Conservation (phyloP, 2,797 vertebrate species). For the Neostethus bicornis region DNA sequence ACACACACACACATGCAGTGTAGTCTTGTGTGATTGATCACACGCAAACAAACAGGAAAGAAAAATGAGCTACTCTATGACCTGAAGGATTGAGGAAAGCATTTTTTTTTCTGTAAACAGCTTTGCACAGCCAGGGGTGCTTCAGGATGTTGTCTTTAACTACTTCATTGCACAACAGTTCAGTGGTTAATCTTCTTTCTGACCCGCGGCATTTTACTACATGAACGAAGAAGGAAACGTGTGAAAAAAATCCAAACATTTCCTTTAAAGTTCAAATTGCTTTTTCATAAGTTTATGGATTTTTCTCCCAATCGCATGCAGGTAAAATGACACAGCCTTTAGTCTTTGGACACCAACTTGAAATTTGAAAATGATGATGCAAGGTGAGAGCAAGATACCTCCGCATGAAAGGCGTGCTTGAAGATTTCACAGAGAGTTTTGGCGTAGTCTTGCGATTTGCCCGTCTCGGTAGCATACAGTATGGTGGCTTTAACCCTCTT, state of each 20-base stretch:
- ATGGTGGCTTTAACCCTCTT: constrained; percentile 98
- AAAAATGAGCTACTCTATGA: constrained; percentile 40
- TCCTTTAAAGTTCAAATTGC: constrained; percentile 19
- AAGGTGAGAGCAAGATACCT: constrained; percentile 81
- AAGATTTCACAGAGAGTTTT: constrained; percentile 99
- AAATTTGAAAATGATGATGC: constrained; percentile 46
- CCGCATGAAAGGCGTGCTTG: constrained; percentile 97
- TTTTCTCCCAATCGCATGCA: constrained; percentile 27
- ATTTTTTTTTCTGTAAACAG: constrained; percentile 20
- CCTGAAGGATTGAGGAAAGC: constrained; percentile 61
- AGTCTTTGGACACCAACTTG: background rate
- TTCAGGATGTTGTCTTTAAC: constrained; percentile 68
- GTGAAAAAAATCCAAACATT: constrained; percentile 54
- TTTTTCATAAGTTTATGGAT: constrained; percentile 36
- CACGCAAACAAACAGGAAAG: constrained; percentile 48
- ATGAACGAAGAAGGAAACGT: constrained; percentile 44
- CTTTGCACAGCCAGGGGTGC: constrained; percentile 61
- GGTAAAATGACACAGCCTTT: background rate
- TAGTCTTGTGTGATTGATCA: constrained; percentile 70
- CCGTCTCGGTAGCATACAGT: constrained; percentile 94
- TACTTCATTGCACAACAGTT: constrained; percentile 50
- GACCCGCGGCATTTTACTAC: constrained; percentile 48
- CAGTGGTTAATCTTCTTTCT: constrained; percentile 49
- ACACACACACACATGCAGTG: constrained; percentile 52
- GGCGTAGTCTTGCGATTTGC: constrained; percentile 96